A percentile compares a stretch with the other conserved stretches of the same genome.
phyloP scores from a whole-genome alignment of 2,797 vertebrate species.

The Emydoidea blandingii region DNA sequence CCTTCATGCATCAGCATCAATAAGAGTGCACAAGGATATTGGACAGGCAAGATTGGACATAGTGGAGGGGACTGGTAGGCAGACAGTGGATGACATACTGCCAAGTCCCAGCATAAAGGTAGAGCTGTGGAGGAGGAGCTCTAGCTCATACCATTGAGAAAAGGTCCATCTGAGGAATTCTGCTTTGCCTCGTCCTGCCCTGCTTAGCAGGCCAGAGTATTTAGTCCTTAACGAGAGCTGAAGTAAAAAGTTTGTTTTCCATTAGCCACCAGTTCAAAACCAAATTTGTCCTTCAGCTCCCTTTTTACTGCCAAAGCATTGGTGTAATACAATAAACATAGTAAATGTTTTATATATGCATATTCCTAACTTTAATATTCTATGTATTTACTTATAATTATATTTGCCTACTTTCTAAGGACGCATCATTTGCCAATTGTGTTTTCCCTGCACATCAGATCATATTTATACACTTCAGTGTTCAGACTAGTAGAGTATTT shows the following conservation, averaged over 20 bases:
- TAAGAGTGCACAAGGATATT: accelerated
- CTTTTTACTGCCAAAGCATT: not conserved
- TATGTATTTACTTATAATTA: not conserved
- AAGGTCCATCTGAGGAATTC: not conserved
- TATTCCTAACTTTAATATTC: not conserved
- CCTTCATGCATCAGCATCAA: not conserved
- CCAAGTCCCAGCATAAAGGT: accelerated
- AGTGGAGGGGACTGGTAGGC: accelerated
- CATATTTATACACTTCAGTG: not conserved
- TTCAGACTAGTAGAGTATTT: constrained; percentile 8
- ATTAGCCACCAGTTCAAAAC: not conserved
- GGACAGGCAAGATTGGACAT: not conserved
- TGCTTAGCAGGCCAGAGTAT: not conserved
- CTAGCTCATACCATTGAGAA: not conserved
- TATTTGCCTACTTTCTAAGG: not conserved
- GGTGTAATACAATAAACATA: not conserved
- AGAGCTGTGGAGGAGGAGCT: not conserved
- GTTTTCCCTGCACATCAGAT: not conserved
- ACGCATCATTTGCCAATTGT: not conserved
- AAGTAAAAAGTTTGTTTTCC: not conserved
- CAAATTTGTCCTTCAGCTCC: not conserved
- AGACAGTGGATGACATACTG: not conserved
- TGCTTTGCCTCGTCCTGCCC: not conserved
- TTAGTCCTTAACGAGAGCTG: not conserved
- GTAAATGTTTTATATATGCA: too few relatives aligned